A percentile compares a stretch with the other conserved stretches of the same genome.
Evolutionary conservation across 2,888 invertebrate genomes (phyloP).

Genomic region (Zhuqinia jingwanae): DNA sequence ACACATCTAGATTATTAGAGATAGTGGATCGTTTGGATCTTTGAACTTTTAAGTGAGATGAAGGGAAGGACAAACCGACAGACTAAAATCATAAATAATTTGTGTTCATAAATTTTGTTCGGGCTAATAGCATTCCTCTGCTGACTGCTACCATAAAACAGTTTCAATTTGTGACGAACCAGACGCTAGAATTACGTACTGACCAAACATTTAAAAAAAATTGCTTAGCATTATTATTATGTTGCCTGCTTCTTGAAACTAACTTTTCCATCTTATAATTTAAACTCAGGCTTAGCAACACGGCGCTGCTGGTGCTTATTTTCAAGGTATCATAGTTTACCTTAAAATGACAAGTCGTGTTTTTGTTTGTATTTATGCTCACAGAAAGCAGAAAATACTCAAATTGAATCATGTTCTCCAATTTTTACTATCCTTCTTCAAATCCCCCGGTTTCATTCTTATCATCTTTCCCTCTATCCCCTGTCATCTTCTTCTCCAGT

Average conservation of each 20-base stretch:
- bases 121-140: too few relatives aligned
- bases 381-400: not conserved
- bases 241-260: not conserved
- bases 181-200: too few relatives aligned
- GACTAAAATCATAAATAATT: too few relatives aligned
- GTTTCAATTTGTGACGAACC: too few relatives aligned
- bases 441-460: constrained; percentile 53
- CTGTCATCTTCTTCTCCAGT: not conserved
- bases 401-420: constrained; percentile 15
- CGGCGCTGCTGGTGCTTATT: not conserved
- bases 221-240: not conserved
- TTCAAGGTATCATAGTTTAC: not conserved
- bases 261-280: not conserved
- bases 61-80: too few relatives aligned
- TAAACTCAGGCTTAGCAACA: not conserved
- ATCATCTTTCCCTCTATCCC: constrained; percentile 1
- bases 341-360: not conserved
- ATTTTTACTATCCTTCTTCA: constrained; percentile 33
- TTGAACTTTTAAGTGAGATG: too few relatives aligned
- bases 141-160: too few relatives aligned
- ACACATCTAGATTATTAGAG: too few relatives aligned
- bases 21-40: too few relatives aligned
- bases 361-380: too few relatives aligned
- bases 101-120: too few relatives aligned
- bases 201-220: not conserved